These are phyloP conservation scores for Hydrolagus affinis DNA, from an alignment of 2,113 vertebrate genomes.

Conservation along the genomic window DNA sequence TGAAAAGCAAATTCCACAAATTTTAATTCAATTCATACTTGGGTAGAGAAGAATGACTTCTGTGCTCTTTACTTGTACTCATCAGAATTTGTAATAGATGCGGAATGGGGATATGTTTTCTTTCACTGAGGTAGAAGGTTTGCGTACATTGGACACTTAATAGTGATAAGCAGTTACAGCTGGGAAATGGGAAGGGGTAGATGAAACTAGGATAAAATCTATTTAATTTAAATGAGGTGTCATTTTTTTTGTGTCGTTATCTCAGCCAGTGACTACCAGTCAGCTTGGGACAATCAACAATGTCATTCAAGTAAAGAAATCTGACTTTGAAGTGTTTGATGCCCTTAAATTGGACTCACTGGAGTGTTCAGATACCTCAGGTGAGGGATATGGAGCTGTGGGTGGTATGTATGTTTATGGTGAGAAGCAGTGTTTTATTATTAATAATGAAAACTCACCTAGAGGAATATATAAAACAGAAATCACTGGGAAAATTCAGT, in stretches of 20 bases:
- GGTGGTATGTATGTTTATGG: not conserved
- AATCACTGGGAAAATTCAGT: too few relatives aligned
- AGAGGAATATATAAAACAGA: not conserved
- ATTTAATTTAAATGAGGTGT: not conserved
- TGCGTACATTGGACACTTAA: too few relatives aligned
- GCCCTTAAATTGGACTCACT: constrained; percentile 89
- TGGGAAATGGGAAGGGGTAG: not conserved
- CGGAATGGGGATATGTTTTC: too few relatives aligned
- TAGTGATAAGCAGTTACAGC: too few relatives aligned
- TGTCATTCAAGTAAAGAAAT: constrained; percentile 91
- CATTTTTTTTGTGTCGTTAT: constrained; percentile 35
- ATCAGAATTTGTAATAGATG: too few relatives aligned
- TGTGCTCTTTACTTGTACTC: too few relatives aligned
- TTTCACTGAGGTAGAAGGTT: too few relatives aligned
- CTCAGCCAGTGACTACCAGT: constrained; percentile 86
- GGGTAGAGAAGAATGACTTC: too few relatives aligned
- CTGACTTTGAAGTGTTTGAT: constrained; percentile 94
- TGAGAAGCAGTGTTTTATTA: not conserved
- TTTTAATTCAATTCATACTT: too few relatives aligned
- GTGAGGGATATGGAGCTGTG: constrained; percentile 52
- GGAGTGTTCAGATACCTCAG: constrained; percentile 86
- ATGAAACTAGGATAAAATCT: not conserved
- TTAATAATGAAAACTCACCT: not conserved
- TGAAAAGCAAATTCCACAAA: too few relatives aligned
- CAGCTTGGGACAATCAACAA: constrained; percentile 96